Base-by-base conservation (phyloP, 1,140 invertebrate genomes). In the Himalopsyche phryganea region DNA sequence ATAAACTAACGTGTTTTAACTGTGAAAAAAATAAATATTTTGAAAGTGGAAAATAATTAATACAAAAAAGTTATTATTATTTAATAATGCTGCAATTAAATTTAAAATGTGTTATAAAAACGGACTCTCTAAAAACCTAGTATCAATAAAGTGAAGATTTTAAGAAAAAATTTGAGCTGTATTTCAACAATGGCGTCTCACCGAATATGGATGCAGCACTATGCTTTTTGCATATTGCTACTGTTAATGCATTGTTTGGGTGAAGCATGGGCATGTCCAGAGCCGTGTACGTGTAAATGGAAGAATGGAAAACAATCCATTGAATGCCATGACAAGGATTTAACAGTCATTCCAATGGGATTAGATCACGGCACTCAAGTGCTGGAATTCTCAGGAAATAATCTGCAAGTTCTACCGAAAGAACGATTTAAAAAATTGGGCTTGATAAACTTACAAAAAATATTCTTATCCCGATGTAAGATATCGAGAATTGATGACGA, bases 351-450 rank as follows among this genome's bases (percentile, higher is more conserved):
- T 38, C 93, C 94, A 1, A 82, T 84, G 59, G 87, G 88, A 19
- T 86, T 96, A 64, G 87, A 92, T 65, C 84, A 88, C n/a, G 90
- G 86, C 64, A 93, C 91, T 0, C 91, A 96, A 77, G 92, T 94
- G 5, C 73, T 95, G 19, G 90, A 94, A 67, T 86, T 95, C 57
- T 84, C 87, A 7, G 85, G 85, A 13, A 96, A 94, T 75, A 85
- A 86, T 63, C 73, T 96, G 38, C 84, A 89, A 72, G 81, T 83
- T 1, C 74, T 95, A 41, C 84, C 83, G 42, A 81, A 84, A 49
- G 86, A 92, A 67, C 81, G 85, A 10, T 94, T 96, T 64, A 80
- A 86, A 41, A 82, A 83, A 61, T 81, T 91, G 52, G 85, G 87
- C 11, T 73, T 95, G 48, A 81, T 89, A n/a, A 92, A 95, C 74